Percentiles rank a stretch among this genome's conserved stretches.
Conservation (phyloP, 2,888 invertebrate genomes). For the Drosophila niveifrons region DNA sequence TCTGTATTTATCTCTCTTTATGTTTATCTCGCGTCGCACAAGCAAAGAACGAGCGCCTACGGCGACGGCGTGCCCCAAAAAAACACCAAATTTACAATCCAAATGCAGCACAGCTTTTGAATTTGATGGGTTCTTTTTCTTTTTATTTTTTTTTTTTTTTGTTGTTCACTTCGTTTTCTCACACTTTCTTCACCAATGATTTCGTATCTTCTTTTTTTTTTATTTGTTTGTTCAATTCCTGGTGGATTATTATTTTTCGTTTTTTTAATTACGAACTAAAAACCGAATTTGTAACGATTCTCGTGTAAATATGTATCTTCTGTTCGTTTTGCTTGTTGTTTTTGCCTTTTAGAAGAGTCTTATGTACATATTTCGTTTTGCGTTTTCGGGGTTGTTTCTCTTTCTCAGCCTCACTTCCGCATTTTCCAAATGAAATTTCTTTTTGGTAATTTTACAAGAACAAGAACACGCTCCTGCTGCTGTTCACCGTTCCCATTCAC, state of each 20-base stretch:
- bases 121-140: constrained; percentile 58
- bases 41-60: constrained; percentile 42
- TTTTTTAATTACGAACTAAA: constrained; percentile 50
- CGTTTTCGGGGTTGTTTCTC: constrained; percentile 75
- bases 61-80: constrained; percentile 64
- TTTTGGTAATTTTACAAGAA: constrained; percentile 81
- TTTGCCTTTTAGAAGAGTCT: constrained; percentile 43
- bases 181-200: constrained; percentile 70
- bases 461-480: constrained; percentile 68
- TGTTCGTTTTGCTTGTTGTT: constrained; percentile 42
- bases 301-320: constrained; percentile 18
- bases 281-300: constrained; percentile 31
- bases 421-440: constrained; percentile 79
- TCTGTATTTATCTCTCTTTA: constrained; percentile 77
- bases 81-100: constrained; percentile 69
- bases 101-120: constrained; percentile 65
- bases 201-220: constrained; percentile 31
- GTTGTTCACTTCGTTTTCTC: constrained; percentile 48
- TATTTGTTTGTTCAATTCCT: constrained; percentile 31
- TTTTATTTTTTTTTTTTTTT: constrained; percentile 17
- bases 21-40: constrained; percentile 65
- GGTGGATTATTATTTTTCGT: constrained; percentile 18
- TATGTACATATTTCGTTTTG: constrained; percentile 55
- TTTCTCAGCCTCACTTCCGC: constrained; percentile 77
- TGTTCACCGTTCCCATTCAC: constrained; percentile 44